Conservation (phyloP, 2,797 vertebrate species). For the Ibycter americanus region DNA sequence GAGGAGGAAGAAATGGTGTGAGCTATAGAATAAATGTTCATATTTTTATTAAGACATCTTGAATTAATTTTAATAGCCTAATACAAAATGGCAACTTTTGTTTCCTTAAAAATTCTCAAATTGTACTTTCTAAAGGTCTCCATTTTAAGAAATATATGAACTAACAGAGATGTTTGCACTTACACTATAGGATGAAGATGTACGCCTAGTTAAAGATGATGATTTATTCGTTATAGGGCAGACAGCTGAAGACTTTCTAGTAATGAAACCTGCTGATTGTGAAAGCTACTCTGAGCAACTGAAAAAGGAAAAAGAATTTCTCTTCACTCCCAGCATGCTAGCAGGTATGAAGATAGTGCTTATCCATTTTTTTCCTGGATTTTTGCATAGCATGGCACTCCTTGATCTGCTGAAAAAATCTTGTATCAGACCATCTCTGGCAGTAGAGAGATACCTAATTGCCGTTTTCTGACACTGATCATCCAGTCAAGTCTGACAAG, state of each 20-base stretch:
- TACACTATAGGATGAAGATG: conserved; percentile 82
- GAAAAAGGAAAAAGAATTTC: conserved; percentile 79
- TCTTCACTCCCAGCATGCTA: conserved; percentile 86
- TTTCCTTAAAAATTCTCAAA: background rate
- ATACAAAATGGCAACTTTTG: background rate
- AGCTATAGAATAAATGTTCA: background rate
- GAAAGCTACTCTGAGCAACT: conserved; percentile 73
- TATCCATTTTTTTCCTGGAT: background rate
- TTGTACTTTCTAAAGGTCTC: background rate
- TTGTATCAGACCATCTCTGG: background rate
- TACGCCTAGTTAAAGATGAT: conserved; percentile 67
- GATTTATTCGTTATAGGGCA: conserved; percentile 82
- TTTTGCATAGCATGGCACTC: background rate
- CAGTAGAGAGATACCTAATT: background rate
- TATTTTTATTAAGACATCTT: background rate
- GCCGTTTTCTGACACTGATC: background rate
- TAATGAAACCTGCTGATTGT: conserved; percentile 82
- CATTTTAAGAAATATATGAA: background rate
- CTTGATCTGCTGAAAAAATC: background rate
- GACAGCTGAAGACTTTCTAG: conserved; percentile 81
- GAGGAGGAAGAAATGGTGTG: conserved; percentile 65
- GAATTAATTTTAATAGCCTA: background rate
- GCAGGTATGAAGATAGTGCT: conserved; percentile 76
- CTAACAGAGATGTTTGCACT: background rate
- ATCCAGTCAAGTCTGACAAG: background rate